Base-by-base conservation (phyloP, 2,888 invertebrate species). In the Mystacides longicornis region DNA sequence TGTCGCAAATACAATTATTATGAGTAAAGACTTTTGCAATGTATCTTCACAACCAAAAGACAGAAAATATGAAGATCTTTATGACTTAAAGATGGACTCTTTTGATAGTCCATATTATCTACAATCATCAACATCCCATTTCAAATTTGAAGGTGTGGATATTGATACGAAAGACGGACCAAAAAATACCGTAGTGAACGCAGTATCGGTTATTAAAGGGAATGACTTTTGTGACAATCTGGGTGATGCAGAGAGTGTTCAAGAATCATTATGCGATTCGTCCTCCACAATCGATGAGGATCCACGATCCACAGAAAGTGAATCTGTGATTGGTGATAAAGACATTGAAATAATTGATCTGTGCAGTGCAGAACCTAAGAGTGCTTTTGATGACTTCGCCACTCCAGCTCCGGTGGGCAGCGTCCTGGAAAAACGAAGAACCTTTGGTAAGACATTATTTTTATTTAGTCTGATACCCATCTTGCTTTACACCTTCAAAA, bases 321-420 rank as follows among this genome's bases (percentile, higher is more conserved):
- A 37, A 37, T 14, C 14, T 3, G 14, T 37, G n/a, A 16, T n/a
- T 14, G 11, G 27, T 11, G 14, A 37, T 37, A 37, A 37, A 37
- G 37, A 37, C 3, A 14, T 37, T 7, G 37, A 37, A 14, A 37
- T 37, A 4, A 37, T 37, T n/a, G 37, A 37, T 37, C 37, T 37
- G 14, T 37, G 37, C 14, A 37, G 37, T 37, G 37, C 37, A n/a
- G 37, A 37, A 37, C 37, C 37, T 14, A 37, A 37, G 37, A 37
- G 37, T 37, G 37, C 37, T 14, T 37, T 37, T 22, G 53, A 53
- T 16, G 53, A 47, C n/a, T 53, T 53, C n/a, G 48, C 48, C 2
- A 53, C 53, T 33, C 53, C 53, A 14, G 53, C 53, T 11, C 53
- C 53, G n/a, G 53, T 53, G 2, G 9, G 21, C 9, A 47, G 23